Evolutionary conservation across 2,888 invertebrate species (phyloP), one percentile per base, ranked within the genome.

Genomic region (Pyrrhosoma nymphula): DNA sequence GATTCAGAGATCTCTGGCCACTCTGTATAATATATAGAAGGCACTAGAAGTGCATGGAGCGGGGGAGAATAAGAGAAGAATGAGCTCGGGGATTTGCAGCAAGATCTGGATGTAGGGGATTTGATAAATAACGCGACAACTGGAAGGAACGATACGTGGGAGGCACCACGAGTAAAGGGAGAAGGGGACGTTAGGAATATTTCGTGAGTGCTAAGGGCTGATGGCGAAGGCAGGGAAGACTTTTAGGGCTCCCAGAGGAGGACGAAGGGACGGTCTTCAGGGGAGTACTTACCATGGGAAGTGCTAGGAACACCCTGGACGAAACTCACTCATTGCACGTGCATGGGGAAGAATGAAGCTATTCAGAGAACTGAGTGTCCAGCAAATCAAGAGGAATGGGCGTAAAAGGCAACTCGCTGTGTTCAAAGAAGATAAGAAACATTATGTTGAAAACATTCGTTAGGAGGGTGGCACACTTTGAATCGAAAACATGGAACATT

Each of bases 61-160:
- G 14, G 82, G 35, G 30, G 82, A 35, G 82, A 82, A 82, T 82
- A 35, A 35, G 47, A 47, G 47, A 12, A 16, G 75, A 82, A 82
- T 30, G 35, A 82, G 82, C 82, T 8, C 35, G n/a, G 82, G 82
- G 82, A 82, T 35, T 35, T 35, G 82, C 35, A 82, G 35, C 82
- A 35, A 82, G 82, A 82, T 1, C 69, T 69, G 12, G 82, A 35
- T 14, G 82, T 35, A 16, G 30, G 35, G 35, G 14, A 35, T 82
- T 82, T 82, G 82, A 82, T 82, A 82, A 82, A 82, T 82, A 82
- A 30, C 82, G 82, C 82, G 82, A 82, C 82, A 82, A 82, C 82
- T 82, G 82, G 35, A 35, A 82, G 82, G 35, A 82, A 16, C 30
- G 16, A 23, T 69, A 82, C 14, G 82, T n/a, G 82, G 35, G 30